These are phyloP conservation scores for Aphrocallistes beatrix DNA, from an alignment of 37 sponge, comb jelly and placozoan genomes.

Conservation along the genomic window DNA sequence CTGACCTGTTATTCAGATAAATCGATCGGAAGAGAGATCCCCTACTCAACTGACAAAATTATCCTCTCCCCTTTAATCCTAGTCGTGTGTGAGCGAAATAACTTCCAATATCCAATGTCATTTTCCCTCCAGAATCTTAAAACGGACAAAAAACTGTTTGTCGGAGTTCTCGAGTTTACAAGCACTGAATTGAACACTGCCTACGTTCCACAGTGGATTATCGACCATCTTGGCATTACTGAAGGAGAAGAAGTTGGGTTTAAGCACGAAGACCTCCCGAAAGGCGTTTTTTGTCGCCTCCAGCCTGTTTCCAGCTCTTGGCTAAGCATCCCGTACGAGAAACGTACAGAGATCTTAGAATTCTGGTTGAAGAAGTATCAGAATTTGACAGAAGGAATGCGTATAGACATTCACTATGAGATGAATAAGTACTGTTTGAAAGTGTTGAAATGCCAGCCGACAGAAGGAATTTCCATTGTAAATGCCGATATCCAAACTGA, in stretches of 20 bases:
- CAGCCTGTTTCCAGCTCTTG: constrained; percentile 51
- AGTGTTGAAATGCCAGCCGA: constrained; percentile 45
- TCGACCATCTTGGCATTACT: constrained; percentile 34
- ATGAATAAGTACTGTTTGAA: constrained; percentile 49
- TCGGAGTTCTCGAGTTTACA: constrained; percentile 53
- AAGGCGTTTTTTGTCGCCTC: constrained; percentile 37
- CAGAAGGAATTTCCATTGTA: constrained; percentile 51
- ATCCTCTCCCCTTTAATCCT: constrained; percentile 43
- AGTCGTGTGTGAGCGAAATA: constrained; percentile 46
- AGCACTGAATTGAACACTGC: constrained; percentile 22
- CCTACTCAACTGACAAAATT: constrained; percentile 48
- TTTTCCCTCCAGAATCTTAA: constrained; percentile 31
- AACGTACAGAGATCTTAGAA: constrained; percentile 50
- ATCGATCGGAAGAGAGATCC: constrained; percentile 22
- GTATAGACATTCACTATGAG: constrained; percentile 46
- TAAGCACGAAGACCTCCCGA: constrained; percentile 39
- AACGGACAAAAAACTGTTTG: constrained; percentile 23
- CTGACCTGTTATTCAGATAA: constrained; percentile 27
- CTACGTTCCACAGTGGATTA: constrained; percentile 57
- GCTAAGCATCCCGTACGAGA: constrained; percentile 50
- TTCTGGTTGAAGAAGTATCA: constrained; percentile 56
- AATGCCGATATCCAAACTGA: constrained; percentile 55
- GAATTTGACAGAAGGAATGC: constrained; percentile 56
- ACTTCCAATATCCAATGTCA: constrained; percentile 42
- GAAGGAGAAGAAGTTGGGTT: constrained; percentile 37